phyloP scores from a whole-genome alignment of 2,888 invertebrate species.

The Reticulitermes lucifugus region DNA sequence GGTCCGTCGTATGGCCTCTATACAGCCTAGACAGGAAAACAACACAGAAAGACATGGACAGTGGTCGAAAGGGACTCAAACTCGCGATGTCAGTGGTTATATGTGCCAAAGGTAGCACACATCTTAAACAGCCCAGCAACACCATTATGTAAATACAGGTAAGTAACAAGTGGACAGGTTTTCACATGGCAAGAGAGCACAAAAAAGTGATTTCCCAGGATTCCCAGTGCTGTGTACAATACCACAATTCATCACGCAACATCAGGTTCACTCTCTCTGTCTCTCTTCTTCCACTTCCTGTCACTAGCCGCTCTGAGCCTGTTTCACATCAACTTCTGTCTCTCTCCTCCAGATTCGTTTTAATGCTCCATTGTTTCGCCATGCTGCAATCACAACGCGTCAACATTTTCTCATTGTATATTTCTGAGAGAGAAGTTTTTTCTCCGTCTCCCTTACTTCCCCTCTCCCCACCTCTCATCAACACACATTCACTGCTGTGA shows the following conservation, averaged over 20 bases:
- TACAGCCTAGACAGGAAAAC: no score
- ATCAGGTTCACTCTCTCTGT: conserved; percentile 29
- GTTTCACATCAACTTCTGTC: conserved; percentile 20
- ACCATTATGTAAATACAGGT: background rate
- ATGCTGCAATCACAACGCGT: conserved; percentile 36
- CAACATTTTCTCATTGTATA: conserved; percentile 46
- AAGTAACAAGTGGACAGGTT: background rate
- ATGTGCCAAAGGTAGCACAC: no score
- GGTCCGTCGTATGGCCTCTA: no score
- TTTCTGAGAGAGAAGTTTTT: conserved; percentile 12
- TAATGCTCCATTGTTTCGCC: conserved; percentile 47
- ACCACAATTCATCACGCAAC: conserved; percentile 42
- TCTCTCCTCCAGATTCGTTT: conserved; percentile 21
- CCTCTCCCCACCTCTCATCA: conserved; percentile 5
- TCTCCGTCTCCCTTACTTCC: background rate
- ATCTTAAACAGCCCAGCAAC: no score
- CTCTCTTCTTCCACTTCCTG: conserved; percentile 33
- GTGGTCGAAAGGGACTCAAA: no score
- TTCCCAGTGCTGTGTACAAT: conserved; percentile 20
- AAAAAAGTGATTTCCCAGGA: conserved; percentile 33
- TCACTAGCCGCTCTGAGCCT: background rate
- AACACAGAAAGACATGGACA: no score
- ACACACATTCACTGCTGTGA: conserved; percentile 27
- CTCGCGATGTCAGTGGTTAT: no score
- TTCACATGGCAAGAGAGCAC: background rate